Percentiles rank a stretch among this genome's conserved stretches.
Evolutionary conservation across 2,113 vertebrate genomes (phyloP).

Genomic region (Marmota monax): DNA sequence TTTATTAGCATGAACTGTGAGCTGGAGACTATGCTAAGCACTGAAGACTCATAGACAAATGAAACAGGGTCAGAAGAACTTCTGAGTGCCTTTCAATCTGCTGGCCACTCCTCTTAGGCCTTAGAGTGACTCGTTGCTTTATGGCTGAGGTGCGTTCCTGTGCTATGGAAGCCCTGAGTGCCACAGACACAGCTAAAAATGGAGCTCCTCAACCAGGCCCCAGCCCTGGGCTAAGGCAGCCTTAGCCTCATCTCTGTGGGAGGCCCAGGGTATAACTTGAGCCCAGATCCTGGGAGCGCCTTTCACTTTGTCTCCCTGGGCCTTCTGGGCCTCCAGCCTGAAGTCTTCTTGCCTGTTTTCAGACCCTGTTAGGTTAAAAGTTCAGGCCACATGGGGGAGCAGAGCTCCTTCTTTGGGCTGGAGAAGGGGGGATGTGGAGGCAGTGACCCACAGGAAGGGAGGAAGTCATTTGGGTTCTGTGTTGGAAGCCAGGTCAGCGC

Average conservation of each 20-base stretch:
- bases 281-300: neutral
- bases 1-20: neutral
- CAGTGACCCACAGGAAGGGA: neutral
- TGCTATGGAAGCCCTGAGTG: neutral
- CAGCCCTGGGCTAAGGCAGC: accelerated
- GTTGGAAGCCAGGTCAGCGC: neutral
- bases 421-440: neutral
- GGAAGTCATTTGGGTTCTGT: neutral
- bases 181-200: neutral
- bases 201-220: neutral
- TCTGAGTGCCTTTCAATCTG: neutral
- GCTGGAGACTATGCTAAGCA: neutral
- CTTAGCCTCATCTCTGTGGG: neutral
- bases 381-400: neutral
- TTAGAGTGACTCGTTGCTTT: neutral
- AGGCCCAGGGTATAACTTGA: neutral
- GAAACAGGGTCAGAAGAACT: neutral
- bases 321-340: neutral
- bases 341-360: neutral
- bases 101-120: neutral
- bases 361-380: neutral
- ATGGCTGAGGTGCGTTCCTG: neutral
- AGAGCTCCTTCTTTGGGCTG: neutral
- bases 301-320: neutral
- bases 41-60: neutral